Conservation (phyloP, 2,797 vertebrate genomes). For the Phrynocephalus guinanensis region DNA sequence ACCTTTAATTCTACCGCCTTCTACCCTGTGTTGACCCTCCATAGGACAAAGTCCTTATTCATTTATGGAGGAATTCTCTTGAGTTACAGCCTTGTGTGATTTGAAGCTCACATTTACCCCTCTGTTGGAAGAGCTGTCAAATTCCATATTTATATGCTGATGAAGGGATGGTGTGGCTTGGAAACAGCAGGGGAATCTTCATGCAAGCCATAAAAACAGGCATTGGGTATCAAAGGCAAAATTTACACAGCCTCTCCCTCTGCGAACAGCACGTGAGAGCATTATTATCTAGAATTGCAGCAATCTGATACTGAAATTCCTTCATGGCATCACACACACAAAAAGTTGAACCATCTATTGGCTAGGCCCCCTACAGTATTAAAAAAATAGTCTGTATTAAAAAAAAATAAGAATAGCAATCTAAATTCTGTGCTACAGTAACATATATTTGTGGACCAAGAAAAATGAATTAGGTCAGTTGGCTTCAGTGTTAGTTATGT, state of each 20-base stretch:
- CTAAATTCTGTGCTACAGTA: background rate
- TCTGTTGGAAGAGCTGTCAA: conserved; percentile 1
- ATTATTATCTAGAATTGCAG: background rate
- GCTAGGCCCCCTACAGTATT: background rate
- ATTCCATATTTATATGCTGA: conserved; percentile 41
- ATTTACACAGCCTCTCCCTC: background rate
- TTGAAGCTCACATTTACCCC: conserved; percentile 27
- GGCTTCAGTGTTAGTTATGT: background rate
- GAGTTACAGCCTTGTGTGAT: conserved; percentile 29
- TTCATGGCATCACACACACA: background rate
- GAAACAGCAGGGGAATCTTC: conserved; percentile 4
- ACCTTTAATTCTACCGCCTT: conserved; percentile 5
- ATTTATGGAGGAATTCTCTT: background rate
- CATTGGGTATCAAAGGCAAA: conserved; percentile 15
- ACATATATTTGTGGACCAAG: background rate
- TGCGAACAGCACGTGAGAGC: conserved; percentile 4
- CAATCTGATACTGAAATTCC: background rate
- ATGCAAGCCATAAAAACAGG: background rate
- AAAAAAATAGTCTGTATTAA: background rate
- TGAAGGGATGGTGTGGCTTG: background rate
- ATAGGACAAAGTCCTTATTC: background rate
- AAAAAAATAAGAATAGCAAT: background rate
- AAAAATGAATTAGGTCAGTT: background rate
- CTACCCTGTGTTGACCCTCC: conserved; percentile 5
- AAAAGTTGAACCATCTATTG: background rate